Evolutionary conservation across 1,140 invertebrate genomes (phyloP).

Genomic region (Octopus sinensis): DNA sequence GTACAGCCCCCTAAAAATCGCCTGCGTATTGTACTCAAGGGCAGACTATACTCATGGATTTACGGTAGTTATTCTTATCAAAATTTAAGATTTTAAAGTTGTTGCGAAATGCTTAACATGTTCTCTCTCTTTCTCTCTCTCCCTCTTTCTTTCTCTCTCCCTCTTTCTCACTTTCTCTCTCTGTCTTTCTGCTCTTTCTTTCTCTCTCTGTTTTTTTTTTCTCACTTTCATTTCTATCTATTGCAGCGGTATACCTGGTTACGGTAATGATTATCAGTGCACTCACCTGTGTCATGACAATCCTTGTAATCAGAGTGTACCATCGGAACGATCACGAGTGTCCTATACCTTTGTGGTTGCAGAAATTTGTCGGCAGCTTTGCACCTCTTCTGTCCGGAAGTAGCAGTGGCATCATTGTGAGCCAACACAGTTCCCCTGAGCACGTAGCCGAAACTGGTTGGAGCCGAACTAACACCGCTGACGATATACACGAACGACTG

Average conservation of each 20-base stretch:
- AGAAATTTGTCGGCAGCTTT: slow-evolving; percentile 1
- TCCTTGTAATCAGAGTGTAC: not conserved
- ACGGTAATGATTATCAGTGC: slow-evolving; percentile 8
- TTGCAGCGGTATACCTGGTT: slow-evolving; percentile 5
- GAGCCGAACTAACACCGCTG: not conserved
- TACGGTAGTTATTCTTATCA: too few species aligned
- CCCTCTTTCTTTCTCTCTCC: too few species aligned
- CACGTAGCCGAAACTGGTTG: not conserved
- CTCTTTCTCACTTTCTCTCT: not conserved
- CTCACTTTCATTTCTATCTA: not conserved
- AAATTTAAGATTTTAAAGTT: too few species aligned
- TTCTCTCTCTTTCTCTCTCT: too few species aligned
- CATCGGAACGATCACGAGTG: slow-evolving; percentile 7
- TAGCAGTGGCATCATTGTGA: not conserved
- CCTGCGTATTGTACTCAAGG: too few species aligned
- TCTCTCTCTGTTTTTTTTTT: not conserved
- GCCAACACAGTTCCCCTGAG: not conserved
- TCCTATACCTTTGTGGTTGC: not conserved
- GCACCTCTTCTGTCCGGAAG: not conserved
- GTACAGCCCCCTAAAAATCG: too few species aligned
- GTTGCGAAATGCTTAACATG: too few species aligned
- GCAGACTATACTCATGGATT: too few species aligned
- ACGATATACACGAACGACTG: not conserved
- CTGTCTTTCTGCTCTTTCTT: not conserved
- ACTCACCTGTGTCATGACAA: not conserved